Evolutionary conservation across 1,140 invertebrate species (phyloP), one percentile per base, ranked within the genome.

Genomic region (Drosophila nasuta): DNA sequence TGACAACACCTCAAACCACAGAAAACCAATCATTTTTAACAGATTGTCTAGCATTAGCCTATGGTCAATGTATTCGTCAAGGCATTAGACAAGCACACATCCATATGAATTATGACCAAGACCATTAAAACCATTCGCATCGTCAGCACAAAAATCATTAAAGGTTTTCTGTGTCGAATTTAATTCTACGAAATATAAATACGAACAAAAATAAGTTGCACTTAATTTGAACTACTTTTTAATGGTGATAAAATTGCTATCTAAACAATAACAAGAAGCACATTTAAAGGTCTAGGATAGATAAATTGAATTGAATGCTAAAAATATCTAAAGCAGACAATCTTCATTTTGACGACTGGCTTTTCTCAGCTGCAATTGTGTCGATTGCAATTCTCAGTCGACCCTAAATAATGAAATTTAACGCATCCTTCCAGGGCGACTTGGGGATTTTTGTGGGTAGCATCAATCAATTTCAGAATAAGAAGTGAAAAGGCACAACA

Each of bases 381-480:
- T 46, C 43, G 10, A 57, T 56, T 66, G n/a, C 25, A 51, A 8
- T 51, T 58, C 25, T 3, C 15, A 49, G 38, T 67, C 10, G 1
- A 33, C 4, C 17, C 2, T 15, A 68, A 60, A 48, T 68, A 48
- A 46, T 43, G 56, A 64, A 45, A 52, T 76, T 79, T 48, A 68
- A 83, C 43, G 48, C 46, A 63, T 35, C 38, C 41, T 38, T 8
- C 8, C 13, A 67, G 20, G 20, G 54, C 35, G 35, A 72, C 54
- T 67, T 81, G 68, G 49, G 35, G 56, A 62, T 71, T 48, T 52
- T 78, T 77, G 62, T 49, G 66, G 60, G 28, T 33, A 52, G 66
- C 67, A 75, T 75, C 45, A 75, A 75, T 75, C 72, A 75, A 75
- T 35, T 70, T 63, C 43, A 43, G 10, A 38, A 46, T 60, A 15